Base-by-base conservation (phyloP, 2,797 vertebrate species). In the Leptodactylus fallax region DNA sequence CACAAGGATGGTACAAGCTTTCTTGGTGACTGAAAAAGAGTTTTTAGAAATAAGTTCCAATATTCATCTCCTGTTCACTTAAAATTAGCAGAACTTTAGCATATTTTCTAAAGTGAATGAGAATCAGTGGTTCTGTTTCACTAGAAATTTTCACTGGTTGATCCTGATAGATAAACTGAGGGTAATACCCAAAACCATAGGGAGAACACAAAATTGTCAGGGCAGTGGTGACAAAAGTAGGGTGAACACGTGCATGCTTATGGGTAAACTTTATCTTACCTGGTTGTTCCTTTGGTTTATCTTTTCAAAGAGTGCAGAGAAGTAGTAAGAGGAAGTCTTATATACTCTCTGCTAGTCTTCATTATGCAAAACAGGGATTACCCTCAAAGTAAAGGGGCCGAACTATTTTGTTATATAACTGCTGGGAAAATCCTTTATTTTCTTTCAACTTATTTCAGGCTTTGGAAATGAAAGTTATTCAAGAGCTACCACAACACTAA, bases 281-380 rank as follows among this genome's bases (percentile, higher is more conserved):
- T 85, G 55, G n/a, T 12, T 61, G 19, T 19, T 49, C 55, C 67
- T 53, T 76, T 56, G 51, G 36, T 58, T 36, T 77, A 74, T 27
- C 58, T 51, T 77, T 49, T 25, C 8, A 76, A 0, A 23, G 6
- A 45, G 53, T 84, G 71, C 11, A n/a, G 8, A 25, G 19, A 16
- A 12, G 17, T 60, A 8, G 2, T n/a, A 49, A 51, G 23, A 9
- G 45, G 61, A 85, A 63, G 17, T 11, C 6, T 76, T 77, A 77
- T 63, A 77, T 85, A 77, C 9, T 60, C 21, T 72, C 8, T 23
- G 4, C n/a, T 25, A 49, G 53, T 7, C 53, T 14, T 84, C 21
- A 76, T n/a, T 17, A 49, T 51, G 36, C 53, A n/a, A 61, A 49
- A 47, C 12, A 83, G 82, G 65, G 65, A 69, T 74, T 60, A 21